A percentile compares a stretch with the other conserved stretches of the same genome.
Evolutionary conservation across 1,140 invertebrate genomes (phyloP).

Genomic region (Diabrotica virgifera): DNA sequence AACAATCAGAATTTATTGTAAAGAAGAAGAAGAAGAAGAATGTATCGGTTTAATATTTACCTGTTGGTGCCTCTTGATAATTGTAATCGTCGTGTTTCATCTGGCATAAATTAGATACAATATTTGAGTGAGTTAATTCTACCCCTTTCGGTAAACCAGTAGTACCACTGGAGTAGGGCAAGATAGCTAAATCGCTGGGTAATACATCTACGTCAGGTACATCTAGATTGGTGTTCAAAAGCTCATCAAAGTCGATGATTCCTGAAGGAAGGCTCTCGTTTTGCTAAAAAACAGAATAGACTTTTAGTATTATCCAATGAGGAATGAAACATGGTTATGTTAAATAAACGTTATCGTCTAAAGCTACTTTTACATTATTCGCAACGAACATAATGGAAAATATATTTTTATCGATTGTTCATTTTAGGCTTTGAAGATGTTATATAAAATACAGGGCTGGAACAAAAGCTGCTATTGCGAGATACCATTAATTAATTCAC

Average conservation of each 20-base stretch:
- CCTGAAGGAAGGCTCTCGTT: slow-evolving; percentile 16
- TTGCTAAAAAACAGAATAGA: slow-evolving; percentile 4
- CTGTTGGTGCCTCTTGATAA: background rate
- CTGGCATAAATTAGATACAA: slow-evolving; percentile 53
- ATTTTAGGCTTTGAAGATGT: too few species aligned
- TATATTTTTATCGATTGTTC: too few species aligned
- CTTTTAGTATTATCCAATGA: too few species aligned
- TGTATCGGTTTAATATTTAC: background rate
- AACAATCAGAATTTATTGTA: too few species aligned
- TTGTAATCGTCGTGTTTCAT: slow-evolving; percentile 10
- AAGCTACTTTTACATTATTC: too few species aligned
- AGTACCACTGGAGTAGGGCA: slow-evolving; percentile 62
- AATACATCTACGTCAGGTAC: slow-evolving; percentile 14
- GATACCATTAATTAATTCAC: too few species aligned
- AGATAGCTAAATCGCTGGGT: slow-evolving; percentile 23
- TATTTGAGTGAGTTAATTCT: slow-evolving; percentile 68
- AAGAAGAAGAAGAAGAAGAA: too few species aligned
- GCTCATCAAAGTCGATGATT: slow-evolving; percentile 25
- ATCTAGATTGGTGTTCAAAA: slow-evolving; percentile 20
- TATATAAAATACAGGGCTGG: too few species aligned
- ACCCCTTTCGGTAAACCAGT: slow-evolving; percentile 90
- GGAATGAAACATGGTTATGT: too few species aligned
- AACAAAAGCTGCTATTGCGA: too few species aligned
- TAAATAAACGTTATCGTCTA: too few species aligned
- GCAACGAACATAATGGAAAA: too few species aligned